Conservation (phyloP, 2,888 invertebrate genomes). For the Agrotis clavis region DNA sequence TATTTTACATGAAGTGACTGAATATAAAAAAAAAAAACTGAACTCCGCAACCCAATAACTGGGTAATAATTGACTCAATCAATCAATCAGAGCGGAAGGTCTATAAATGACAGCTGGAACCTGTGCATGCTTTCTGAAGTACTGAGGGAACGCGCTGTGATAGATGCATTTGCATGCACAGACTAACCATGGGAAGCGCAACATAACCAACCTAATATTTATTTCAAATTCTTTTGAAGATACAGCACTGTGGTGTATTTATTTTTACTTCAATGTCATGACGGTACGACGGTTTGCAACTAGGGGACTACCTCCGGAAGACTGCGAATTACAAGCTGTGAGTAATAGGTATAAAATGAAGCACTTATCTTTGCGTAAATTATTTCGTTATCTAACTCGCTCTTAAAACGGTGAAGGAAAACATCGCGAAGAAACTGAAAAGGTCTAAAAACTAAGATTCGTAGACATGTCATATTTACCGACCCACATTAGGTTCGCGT, state of each 20-base stretch:
- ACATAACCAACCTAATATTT: background rate
- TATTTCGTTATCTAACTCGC: too few species aligned
- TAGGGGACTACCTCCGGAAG: background rate
- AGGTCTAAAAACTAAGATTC: background rate
- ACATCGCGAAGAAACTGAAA: background rate
- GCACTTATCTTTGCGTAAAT: too few species aligned
- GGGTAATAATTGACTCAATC: too few species aligned
- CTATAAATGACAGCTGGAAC: too few species aligned
- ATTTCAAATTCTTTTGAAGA: conserved; percentile 4
- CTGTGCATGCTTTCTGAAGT: too few species aligned
- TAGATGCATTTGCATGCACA: too few species aligned
- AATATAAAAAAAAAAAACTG: too few species aligned
- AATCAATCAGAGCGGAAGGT: too few species aligned
- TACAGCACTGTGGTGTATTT: background rate
- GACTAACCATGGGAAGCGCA: too few species aligned
- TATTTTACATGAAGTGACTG: too few species aligned
- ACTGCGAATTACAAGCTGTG: background rate
- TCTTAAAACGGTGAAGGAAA: background rate
- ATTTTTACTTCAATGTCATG: background rate
- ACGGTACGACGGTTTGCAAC: background rate
- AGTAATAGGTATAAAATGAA: background rate
- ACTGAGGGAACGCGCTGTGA: too few species aligned
- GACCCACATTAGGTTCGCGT: background rate
- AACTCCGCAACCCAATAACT: too few species aligned
- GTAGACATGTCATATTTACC: background rate